Evolutionary conservation across 2,113 vertebrate species (phyloP), one percentile per base, ranked within the genome.

Genomic region (Rhizomys pruinosus): DNA sequence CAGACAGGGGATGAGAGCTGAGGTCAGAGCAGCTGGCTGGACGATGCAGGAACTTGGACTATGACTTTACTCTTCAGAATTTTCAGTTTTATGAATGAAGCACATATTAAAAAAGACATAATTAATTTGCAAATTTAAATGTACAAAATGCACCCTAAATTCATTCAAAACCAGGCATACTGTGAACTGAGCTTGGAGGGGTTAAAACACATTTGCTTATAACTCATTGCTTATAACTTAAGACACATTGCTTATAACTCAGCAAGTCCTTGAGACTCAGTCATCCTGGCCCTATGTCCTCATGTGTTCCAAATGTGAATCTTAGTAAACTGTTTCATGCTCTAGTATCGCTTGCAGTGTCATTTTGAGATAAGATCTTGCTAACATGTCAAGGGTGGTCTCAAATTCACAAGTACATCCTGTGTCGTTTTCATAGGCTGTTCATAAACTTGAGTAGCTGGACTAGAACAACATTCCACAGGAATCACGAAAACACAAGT

Each of bases 81-180:
- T 93, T 89, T 90, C 19, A 73, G 76, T 15, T 90, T 88, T 84
- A 11, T 82, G 64, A 90, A 84, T 88, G 29, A 92, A 57, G 73
- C 55, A 17, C 3, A 29, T 64, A 37, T 72, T 95, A 10, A 79
- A 44, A 47, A 2, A 3, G 79, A 39, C 59, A 39, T 59, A 59
- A 27, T 71, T 86, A n/a, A n/a, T n/a, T n/a, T n/a, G n/a, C 17
- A 34, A 68, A 84, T 47, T 34, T 66, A 92, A 93, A 47, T 80
- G n/a, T 9, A 8, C 64, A 59, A 15, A 9, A 2, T 4, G 81
- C 42, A 13, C 22, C 77, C 9, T 9, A 74, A 78, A 23, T 29
- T 1, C 19, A 16, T 2, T 71, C 17, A 34, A 80, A 91, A 68
- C 61, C 61, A 23, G 25, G 15, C 5, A 20, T 9, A 7, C 19